These are phyloP conservation scores for Danio aesculapii DNA, from an alignment of 2,797 vertebrate species.

Conservation along the genomic window DNA sequence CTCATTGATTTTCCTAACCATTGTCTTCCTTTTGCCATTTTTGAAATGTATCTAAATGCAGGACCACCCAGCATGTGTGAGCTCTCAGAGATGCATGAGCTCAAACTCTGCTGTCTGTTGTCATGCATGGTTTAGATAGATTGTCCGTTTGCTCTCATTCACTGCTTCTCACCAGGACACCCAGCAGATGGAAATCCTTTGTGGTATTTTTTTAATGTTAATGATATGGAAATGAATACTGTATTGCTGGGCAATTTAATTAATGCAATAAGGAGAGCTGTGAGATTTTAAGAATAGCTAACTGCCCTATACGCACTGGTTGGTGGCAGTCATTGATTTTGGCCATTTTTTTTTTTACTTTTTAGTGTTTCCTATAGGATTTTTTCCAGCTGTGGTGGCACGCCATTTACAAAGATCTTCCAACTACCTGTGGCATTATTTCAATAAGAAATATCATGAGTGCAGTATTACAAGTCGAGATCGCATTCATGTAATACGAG, in stretches of 20 bases:
- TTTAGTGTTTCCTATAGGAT: no score
- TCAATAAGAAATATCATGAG: no score
- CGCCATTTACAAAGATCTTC: no score
- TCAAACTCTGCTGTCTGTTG: conserved; percentile 5
- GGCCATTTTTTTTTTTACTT: no score
- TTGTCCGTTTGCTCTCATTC: conserved; percentile 20
- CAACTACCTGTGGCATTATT: no score
- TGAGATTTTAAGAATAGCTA: not conserved
- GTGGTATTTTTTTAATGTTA: not conserved
- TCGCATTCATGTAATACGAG: no score
- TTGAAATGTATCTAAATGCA: conserved; percentile 3
- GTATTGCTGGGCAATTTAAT: not conserved
- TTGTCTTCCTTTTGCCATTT: conserved; percentile 7
- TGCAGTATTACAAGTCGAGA: no score
- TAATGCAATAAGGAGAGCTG: not conserved
- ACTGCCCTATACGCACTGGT: not conserved
- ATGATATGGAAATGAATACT: not conserved
- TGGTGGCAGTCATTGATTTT: not conserved
- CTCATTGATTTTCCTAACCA: not conserved
- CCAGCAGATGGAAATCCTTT: not conserved
- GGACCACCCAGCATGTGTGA: not conserved
- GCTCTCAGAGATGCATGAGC: conserved; percentile 11
- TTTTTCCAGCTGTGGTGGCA: no score
- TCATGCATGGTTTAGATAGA: conserved; percentile 32
- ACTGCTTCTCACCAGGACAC: conserved; percentile 4